Evolutionary conservation across 1,140 invertebrate genomes (phyloP).

Genomic region (Camponotus pennsylvanicus): DNA sequence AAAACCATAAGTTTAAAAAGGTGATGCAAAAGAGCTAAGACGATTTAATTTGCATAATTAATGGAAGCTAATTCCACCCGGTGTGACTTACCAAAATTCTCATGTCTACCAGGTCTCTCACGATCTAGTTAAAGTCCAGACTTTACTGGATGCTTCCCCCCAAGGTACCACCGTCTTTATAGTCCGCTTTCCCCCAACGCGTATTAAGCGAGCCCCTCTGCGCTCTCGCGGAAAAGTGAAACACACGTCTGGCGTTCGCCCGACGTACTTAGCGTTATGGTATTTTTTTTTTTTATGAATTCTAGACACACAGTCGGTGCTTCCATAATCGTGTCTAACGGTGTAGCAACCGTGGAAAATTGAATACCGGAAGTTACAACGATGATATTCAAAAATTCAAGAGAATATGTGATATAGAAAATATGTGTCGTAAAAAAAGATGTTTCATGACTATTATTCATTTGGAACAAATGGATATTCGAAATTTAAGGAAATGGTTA

Average conservation of each 20-base stretch:
- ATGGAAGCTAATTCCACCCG: slow-evolving; percentile 21
- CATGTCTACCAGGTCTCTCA: slow-evolving; percentile 77
- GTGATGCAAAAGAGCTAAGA: background rate
- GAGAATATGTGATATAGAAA: slow-evolving; percentile 3
- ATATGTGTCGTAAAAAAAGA: background rate
- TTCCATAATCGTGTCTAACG: slow-evolving; percentile 69
- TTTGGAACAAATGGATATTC: background rate
- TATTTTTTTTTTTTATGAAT: slow-evolving; percentile 66
- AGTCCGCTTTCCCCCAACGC: slow-evolving; percentile 78
- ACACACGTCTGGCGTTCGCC: slow-evolving; percentile 54
- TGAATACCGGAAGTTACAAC: slow-evolving; percentile 46
- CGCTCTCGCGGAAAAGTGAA: slow-evolving; percentile 75
- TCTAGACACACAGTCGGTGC: slow-evolving; percentile 10
- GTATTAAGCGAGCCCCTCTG: slow-evolving; percentile 66
- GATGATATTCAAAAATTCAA: slow-evolving; percentile 31
- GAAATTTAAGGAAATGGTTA: background rate
- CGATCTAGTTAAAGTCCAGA: slow-evolving; percentile 80
- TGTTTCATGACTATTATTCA: background rate
- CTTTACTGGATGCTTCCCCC: slow-evolving; percentile 84
- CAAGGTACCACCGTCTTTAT: slow-evolving; percentile 80
- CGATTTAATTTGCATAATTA: background rate
- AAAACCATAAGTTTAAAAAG: background rate
- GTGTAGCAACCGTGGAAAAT: slow-evolving; percentile 56
- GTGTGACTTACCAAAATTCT: slow-evolving; percentile 81
- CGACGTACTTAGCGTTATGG: slow-evolving; percentile 53